Base-by-base conservation (phyloP, 1,140 invertebrate genomes). In the Reticulitermes speratus region DNA sequence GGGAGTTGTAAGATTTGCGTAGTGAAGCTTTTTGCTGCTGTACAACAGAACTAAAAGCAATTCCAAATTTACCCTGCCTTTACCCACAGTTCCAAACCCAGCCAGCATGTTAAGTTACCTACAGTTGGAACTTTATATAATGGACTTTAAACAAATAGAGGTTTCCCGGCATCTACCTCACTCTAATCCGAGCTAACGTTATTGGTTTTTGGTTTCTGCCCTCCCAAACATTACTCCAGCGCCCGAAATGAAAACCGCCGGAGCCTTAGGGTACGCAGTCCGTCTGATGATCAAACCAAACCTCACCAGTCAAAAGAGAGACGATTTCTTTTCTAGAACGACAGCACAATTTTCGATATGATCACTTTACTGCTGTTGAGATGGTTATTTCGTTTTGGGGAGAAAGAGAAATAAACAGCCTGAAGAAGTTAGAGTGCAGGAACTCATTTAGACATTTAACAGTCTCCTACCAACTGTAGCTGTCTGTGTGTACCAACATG, bases 161-260 rank as follows among this genome's bases (percentile, higher is more conserved):
- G 83, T 84, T 52, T 52, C 52, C n/a, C 83, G 16, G 21, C 84
- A 59, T 12, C 52, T 32, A 30, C 55, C 59, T 30, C 69, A n/a
- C 85, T 69, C 59, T 86, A 86, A 86, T 86, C 69, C 85, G 69
- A 86, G 85, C 69, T 86, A 86, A 86, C 85, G 85, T 86, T 86
- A 86, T 86, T 86, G 85, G 85, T 86, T 86, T 82, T 86, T 86
- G 85, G 85, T 86, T 86, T 83, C 85, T 65, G 69, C n/a, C 55
- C 25, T n/a, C 55, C 85, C 55, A n/a, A 44, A 45, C 75, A 82
- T 48, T 44, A 44, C 84, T 55, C 6, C 48, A 84, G 84, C n/a
- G 19, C 30, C 30, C 75, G 85, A 86, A 86, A 86, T 86, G 85
- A 86, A 86, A 86, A 81, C 16, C 48, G 44, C 30, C 25, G 75